Evolutionary conservation across 2,888 invertebrate species (phyloP).

Genomic region (Matsumyia berberina): DNA sequence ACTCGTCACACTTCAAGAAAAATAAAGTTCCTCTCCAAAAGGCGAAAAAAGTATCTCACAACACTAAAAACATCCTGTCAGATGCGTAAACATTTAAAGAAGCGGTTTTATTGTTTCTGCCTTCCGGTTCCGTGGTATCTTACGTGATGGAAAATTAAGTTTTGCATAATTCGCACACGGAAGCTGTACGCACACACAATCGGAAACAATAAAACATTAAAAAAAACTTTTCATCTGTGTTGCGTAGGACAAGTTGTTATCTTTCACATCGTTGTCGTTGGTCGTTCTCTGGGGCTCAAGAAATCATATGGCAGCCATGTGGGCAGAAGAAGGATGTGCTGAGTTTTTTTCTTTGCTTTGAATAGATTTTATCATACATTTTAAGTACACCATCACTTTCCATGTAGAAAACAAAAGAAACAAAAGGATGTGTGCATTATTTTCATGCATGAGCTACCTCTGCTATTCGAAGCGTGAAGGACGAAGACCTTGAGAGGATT

Average conservation of each 20-base stretch:
- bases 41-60: neutral
- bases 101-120: neutral
- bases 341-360: neutral
- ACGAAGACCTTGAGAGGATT: constrained; percentile 6
- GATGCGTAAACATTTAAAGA: neutral
- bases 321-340: neutral
- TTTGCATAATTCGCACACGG: neutral
- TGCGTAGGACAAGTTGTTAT: neutral
- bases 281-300: neutral
- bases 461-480: neutral
- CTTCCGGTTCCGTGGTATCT: neutral
- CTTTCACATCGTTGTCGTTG: neutral
- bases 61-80: constrained; percentile 1
- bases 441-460: constrained; percentile 2
- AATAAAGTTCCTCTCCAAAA: neutral
- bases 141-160: neutral
- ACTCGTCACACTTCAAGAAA: neutral
- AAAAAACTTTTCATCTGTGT: constrained; percentile 5
- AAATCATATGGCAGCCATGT: neutral
- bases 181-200: neutral
- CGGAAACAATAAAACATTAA: constrained; percentile 16
- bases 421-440: neutral
- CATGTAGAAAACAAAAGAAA: constrained; percentile 4
- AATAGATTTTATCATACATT: neutral
- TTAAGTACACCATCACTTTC: neutral